Conservation (phyloP, 1,140 invertebrate species). For the Drosophila grimshawi region DNA sequence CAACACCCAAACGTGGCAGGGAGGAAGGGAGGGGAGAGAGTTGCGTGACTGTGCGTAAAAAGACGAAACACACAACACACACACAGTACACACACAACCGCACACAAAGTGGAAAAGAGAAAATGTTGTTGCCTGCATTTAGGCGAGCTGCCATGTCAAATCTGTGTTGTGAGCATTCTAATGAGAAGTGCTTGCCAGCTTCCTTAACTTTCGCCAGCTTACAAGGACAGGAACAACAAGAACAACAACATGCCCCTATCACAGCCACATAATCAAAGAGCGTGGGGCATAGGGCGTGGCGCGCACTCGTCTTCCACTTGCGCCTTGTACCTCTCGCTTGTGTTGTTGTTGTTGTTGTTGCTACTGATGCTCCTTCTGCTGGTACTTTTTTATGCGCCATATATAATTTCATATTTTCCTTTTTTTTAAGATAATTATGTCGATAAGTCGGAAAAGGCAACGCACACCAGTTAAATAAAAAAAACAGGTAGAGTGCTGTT, state of each 20-base stretch:
- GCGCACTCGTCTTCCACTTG: slow-evolving; percentile 31
- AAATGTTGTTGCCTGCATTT: slow-evolving; percentile 64
- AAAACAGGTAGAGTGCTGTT: slow-evolving; percentile 19
- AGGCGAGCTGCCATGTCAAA: slow-evolving; percentile 72
- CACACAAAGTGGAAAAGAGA: slow-evolving; percentile 13
- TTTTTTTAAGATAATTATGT: slow-evolving; percentile 82
- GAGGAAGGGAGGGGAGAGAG: slow-evolving; percentile 15
- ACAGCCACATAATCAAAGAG: slow-evolving; percentile 74
- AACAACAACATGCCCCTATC: slow-evolving; percentile 65
- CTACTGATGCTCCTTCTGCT: slow-evolving; percentile 36
- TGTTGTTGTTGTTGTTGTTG: slow-evolving; percentile 13
- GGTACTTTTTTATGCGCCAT: slow-evolving; percentile 61
- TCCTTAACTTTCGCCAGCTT: slow-evolving; percentile 47
- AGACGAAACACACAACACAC: slow-evolving; percentile 3
- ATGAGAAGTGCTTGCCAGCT: slow-evolving; percentile 67
- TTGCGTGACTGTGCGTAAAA: slow-evolving; percentile 31
- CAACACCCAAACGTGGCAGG: slow-evolving; percentile 21
- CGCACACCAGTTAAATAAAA: slow-evolving; percentile 57
- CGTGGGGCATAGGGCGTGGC: slow-evolving; percentile 45
- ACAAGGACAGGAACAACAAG: slow-evolving; percentile 45
- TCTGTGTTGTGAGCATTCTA: slow-evolving; percentile 75
- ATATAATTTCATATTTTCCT: slow-evolving; percentile 81
- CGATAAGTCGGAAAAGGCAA: slow-evolving; percentile 75
- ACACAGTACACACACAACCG: not conserved
- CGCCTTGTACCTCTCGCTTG: slow-evolving; percentile 43